Base-by-base conservation (phyloP, 2,113 vertebrate genomes). In the Sander vitreus region DNA sequence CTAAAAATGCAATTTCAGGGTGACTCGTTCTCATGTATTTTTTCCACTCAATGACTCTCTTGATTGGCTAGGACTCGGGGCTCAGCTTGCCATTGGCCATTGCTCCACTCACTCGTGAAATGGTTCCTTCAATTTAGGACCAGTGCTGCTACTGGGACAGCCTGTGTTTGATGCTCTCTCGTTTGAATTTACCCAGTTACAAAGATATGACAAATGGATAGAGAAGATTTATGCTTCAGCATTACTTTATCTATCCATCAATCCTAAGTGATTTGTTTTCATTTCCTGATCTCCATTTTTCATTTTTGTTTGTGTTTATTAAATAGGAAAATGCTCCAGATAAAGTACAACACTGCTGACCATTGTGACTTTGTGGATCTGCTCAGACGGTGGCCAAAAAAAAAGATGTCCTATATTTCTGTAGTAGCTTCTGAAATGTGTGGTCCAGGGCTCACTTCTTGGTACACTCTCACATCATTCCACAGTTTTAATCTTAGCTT, bases 101-200 rank as follows among this genome's bases (percentile, higher is more conserved):
- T 16, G 70, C 70, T 80, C 48, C 85, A 76, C 36, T 91, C 87
- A 81, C 16, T 87, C 62, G 81, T 89, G 78, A 88, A 90, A 90
- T 82, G 57, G 59, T 60, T 79, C 69, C 57, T 84, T 78, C 79
- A 79, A 86, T 81, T 71, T 78, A 74, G 59, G 53, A 30, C 27
- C 68, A 64, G 19, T 3, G 53, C 33, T 30, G 48, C 51, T 64
- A 62, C n/a, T 16, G 65, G 39, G 55, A 25, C 13, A 55, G 73
- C 54, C 30, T 30, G 23, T 23, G n/a, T 72, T 53, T 75, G 21
- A 60, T 36, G 27, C 3, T 33, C 21, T 81, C 45, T 39, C 19
- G 27, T 78, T 55, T 47, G 1, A 65, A 50, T 62, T 18, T 11
- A 5, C 1, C 8, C 43, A 53, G 3, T 54, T 54, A 57, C 12